Conservation (phyloP, 2,797 vertebrate genomes). For the Zenarchopterus dispar region DNA sequence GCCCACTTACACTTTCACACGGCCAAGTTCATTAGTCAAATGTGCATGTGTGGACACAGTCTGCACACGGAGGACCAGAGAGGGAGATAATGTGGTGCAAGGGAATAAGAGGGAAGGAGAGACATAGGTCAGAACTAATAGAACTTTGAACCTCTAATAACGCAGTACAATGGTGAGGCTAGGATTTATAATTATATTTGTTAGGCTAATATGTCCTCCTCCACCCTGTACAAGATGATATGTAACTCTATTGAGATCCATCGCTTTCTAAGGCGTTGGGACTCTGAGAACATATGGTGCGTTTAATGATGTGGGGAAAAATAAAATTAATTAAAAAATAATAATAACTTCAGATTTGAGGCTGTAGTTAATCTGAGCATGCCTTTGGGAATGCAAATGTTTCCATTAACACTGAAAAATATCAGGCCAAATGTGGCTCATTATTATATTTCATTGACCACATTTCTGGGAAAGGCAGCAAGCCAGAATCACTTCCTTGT, state of each 20-base stretch:
- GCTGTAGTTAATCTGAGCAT: conserved; percentile 43
- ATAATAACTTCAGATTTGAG: conserved; percentile 20
- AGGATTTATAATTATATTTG: conserved; percentile 66
- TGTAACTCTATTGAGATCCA: conserved; percentile 49
- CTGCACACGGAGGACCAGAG: conserved; percentile 6
- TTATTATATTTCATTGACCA: conserved; percentile 20
- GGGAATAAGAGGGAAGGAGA: conserved; percentile 22
- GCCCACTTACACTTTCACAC: conserved; percentile 42
- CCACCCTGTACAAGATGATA: conserved; percentile 45
- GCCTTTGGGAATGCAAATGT: conserved; percentile 18
- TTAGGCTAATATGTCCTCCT: conserved; percentile 60
- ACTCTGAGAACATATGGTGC: conserved; percentile 55
- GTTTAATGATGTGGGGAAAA: conserved; percentile 39
- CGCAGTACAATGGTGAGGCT: conserved; percentile 45
- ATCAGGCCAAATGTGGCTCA: conserved; percentile 7
- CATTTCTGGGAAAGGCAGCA: conserved; percentile 7
- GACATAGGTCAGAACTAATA: conserved; percentile 59
- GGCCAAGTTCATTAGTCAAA: conserved; percentile 50
- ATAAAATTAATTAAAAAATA: conserved; percentile 18
- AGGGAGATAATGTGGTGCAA: conserved; percentile 18
- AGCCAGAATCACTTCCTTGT: background rate
- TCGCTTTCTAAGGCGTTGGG: conserved; percentile 35
- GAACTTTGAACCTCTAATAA: conserved; percentile 58
- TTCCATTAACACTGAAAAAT: conserved; percentile 24
- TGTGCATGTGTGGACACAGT: conserved; percentile 23